Percentiles rank a stretch among this genome's conserved stretches.
phyloP scores from a whole-genome alignment of 2,888 invertebrate species.

The Hypomecis atomaria region DNA sequence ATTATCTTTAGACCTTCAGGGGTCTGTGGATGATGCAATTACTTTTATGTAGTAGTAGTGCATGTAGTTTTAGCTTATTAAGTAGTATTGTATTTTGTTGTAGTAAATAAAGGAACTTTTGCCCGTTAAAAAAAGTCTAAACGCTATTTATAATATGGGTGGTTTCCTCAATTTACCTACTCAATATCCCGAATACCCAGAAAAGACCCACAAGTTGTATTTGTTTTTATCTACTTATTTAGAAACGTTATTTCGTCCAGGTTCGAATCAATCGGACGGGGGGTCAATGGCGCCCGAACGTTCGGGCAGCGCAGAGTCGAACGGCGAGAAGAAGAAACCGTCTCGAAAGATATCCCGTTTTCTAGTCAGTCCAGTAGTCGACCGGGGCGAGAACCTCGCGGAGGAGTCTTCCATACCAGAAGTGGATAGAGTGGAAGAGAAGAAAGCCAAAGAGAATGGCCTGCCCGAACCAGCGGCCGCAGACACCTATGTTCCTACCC shows the following conservation, averaged over 20 bases:
- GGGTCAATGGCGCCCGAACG: slow-evolving; percentile 70
- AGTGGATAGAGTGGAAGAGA: slow-evolving; percentile 38
- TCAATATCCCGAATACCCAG: too few relatives aligned
- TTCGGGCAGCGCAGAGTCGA: slow-evolving; percentile 71
- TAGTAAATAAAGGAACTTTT: too few relatives aligned
- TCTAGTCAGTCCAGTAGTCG: slow-evolving; percentile 91
- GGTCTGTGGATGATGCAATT: too few relatives aligned
- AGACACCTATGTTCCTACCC: slow-evolving; percentile 59
- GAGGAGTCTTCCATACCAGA: slow-evolving; percentile 48
- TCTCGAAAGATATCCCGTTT: slow-evolving; percentile 91
- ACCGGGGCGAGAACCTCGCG: slow-evolving; percentile 72
- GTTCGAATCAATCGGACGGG: slow-evolving; percentile 80
- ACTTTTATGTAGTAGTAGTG: too few relatives aligned
- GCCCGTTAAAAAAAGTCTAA: too few relatives aligned
- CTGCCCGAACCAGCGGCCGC: slow-evolving; percentile 43
- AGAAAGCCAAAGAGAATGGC: slow-evolving; percentile 46
- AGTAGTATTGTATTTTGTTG: too few relatives aligned
- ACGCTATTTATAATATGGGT: too few relatives aligned
- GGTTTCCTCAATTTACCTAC: too few relatives aligned
- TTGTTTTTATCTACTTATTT: too few relatives aligned
- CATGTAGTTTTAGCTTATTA: too few relatives aligned
- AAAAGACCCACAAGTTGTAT: too few relatives aligned
- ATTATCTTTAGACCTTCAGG: too few relatives aligned
- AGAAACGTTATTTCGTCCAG: slow-evolving; percentile 44
- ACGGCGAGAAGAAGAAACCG: slow-evolving; percentile 80